Conservation (phyloP, 2,113 vertebrate genomes). For the Salminus brasiliensis region DNA sequence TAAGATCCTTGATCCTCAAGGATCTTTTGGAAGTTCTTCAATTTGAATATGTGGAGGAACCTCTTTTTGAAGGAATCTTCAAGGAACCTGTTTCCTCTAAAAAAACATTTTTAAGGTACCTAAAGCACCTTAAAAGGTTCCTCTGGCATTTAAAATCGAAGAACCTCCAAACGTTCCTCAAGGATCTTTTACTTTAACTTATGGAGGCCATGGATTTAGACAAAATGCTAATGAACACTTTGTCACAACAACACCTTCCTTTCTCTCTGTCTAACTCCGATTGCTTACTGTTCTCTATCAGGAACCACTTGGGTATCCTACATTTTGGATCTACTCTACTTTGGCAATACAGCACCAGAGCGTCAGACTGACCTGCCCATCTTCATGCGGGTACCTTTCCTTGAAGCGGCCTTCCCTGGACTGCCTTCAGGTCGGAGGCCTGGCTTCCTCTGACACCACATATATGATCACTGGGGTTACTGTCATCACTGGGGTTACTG, state of each 20-base stretch:
- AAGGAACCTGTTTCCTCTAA: too few relatives aligned
- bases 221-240: not conserved
- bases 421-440: constrained; percentile 23
- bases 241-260: not conserved
- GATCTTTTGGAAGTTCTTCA: too few relatives aligned
- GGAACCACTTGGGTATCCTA: constrained; percentile 77
- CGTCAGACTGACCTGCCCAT: constrained; percentile 61
- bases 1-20: too few relatives aligned
- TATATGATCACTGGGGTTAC: not conserved
- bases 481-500: not conserved
- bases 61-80: too few relatives aligned
- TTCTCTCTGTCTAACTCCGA: too few relatives aligned
- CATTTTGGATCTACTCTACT: constrained; percentile 71
- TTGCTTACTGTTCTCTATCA: constrained; percentile 51
- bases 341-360: constrained; percentile 55
- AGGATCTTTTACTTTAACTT: too few relatives aligned
- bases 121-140: too few relatives aligned
- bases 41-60: too few relatives aligned
- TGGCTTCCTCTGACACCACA: not conserved
- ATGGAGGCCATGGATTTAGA: too few relatives aligned
- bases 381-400: constrained; percentile 68
- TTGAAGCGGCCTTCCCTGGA: constrained; percentile 56
- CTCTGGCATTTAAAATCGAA: too few relatives aligned
- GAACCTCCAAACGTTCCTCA: too few relatives aligned
- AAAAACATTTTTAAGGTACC: too few relatives aligned